A percentile compares a stretch with the other conserved stretches of the same genome.
Conservation (phyloP, 2,113 vertebrate species). For the Condylura cristata region DNA sequence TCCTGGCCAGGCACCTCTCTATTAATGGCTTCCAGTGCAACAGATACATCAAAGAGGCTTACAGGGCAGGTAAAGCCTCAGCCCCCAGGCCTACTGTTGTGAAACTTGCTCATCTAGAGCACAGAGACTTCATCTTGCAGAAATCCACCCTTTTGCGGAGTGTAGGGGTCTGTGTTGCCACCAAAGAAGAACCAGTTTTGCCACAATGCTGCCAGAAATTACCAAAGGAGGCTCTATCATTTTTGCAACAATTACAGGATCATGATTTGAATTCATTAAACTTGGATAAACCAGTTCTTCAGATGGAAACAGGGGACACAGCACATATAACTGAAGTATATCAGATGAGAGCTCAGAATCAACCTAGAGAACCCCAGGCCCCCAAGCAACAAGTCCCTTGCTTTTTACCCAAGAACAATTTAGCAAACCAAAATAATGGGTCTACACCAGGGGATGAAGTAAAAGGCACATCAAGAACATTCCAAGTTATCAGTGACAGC, state of each 20-base stretch:
- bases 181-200: conserved; percentile 78
- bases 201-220: conserved; percentile 41
- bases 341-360: conserved; percentile 74
- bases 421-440: conserved; percentile 52
- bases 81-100: conserved; percentile 87
- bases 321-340: neutral
- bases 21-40: conserved; percentile 87
- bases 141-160: conserved; percentile 86
- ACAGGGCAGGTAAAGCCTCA: conserved; percentile 78
- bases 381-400: conserved; percentile 57
- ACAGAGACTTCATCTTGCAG: conserved; percentile 88
- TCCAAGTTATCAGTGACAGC: conserved; percentile 13
- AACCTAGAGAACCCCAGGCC: neutral
- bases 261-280: conserved; percentile 47
- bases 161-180: conserved; percentile 83
- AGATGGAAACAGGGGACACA: conserved; percentile 38
- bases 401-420: conserved; percentile 67
- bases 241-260: conserved; percentile 70
- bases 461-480: conserved; percentile 55
- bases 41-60: conserved; percentile 87
- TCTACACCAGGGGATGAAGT: conserved; percentile 55
- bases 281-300: conserved; percentile 64
- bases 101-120: conserved; percentile 84
- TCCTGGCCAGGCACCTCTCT: conserved; percentile 86
- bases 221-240: conserved; percentile 68